These are phyloP conservation scores for Oenanthe melanoleuca DNA, from an alignment of 2,113 vertebrate genomes.

Conservation along the genomic window DNA sequence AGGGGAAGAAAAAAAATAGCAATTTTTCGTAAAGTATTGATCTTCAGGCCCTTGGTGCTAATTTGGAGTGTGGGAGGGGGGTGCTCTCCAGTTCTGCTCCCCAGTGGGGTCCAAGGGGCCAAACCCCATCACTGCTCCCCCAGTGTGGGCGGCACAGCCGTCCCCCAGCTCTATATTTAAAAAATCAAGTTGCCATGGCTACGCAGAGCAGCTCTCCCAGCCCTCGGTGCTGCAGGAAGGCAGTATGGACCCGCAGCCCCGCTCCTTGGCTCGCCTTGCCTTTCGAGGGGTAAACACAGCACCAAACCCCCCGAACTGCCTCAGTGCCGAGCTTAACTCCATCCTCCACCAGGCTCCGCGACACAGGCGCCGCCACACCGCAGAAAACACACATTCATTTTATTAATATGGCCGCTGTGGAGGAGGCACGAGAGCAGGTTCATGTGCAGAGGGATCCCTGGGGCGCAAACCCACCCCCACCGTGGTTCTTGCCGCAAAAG, in stretches of 20 bases:
- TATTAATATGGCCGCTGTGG: background rate
- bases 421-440: background rate
- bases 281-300: rapidly evolving
- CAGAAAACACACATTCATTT: conserved; percentile 24
- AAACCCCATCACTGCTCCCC: background rate
- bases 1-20: rapidly evolving
- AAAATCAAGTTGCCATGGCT: conserved; percentile 52
- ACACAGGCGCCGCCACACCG: background rate
- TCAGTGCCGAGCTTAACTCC: background rate
- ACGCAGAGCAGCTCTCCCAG: background rate
- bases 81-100: background rate
- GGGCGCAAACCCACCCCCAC: background rate
- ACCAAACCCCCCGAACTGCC: background rate
- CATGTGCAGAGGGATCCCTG: background rate
- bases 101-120: background rate
- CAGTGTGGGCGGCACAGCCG: rapidly evolving
- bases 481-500: background rate
- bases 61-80: background rate
- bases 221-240: background rate
- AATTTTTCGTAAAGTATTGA: background rate
- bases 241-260: rapidly evolving
- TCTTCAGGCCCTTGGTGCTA: background rate
- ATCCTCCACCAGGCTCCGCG: rapidly evolving
- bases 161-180: background rate
- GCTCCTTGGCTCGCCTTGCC: background rate